Evolutionary conservation across 1,140 invertebrate species (phyloP).

Genomic region (Zaprionus tsacasi): DNA sequence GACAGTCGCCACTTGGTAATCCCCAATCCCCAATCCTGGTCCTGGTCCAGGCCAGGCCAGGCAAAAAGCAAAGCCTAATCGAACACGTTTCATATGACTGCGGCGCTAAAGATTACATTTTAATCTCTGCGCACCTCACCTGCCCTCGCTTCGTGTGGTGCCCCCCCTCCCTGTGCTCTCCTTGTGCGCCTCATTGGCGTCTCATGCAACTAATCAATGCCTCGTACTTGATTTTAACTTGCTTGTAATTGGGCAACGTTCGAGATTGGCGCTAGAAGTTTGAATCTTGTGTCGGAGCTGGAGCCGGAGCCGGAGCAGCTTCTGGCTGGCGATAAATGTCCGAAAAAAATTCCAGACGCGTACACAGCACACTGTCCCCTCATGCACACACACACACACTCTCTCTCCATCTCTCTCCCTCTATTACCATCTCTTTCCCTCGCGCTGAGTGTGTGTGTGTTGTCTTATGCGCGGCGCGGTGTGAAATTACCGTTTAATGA

Average conservation of each 20-base stretch:
- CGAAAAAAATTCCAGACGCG: slow-evolving; percentile 73
- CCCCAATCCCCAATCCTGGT: slow-evolving; percentile 11
- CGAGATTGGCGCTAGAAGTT: slow-evolving; percentile 51
- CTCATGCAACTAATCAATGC: slow-evolving; percentile 71
- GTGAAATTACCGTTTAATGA: slow-evolving; percentile 80
- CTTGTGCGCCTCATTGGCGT: background rate
- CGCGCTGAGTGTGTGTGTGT: background rate
- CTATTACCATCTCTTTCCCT: background rate
- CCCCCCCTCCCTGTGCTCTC: background rate
- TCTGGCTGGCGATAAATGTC: slow-evolving; percentile 63
- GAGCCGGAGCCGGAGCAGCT: background rate
- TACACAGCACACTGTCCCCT: slow-evolving; percentile 36
- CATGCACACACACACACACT: background rate
- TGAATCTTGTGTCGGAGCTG: slow-evolving; percentile 16
- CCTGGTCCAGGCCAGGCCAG: background rate
- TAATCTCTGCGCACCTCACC: slow-evolving; percentile 57
- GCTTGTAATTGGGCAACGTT: slow-evolving; percentile 78
- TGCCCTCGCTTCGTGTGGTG: background rate
- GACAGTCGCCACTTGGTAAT: slow-evolving; percentile 1
- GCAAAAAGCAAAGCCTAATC: slow-evolving; percentile 65
- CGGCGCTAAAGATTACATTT: slow-evolving; percentile 80
- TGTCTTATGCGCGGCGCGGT: slow-evolving; percentile 47
- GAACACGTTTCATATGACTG: slow-evolving; percentile 80
- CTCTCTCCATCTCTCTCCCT: slow-evolving; percentile 3
- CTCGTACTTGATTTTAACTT: slow-evolving; percentile 81